phyloP scores from a whole-genome alignment of 1,140 invertebrate species.

The Saccostrea cuccullata region DNA sequence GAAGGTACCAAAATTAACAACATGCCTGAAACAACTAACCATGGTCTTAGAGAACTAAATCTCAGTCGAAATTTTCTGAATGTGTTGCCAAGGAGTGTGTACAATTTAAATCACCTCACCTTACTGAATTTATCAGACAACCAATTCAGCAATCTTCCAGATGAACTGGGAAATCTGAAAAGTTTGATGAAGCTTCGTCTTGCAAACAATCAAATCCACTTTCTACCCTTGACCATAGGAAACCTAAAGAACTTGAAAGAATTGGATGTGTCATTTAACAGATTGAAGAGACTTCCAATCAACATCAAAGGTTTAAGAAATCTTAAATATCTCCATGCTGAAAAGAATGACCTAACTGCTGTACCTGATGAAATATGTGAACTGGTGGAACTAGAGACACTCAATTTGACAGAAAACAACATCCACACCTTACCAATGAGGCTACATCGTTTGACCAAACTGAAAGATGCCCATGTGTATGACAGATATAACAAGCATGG shows the following conservation, averaged over 20 bases:
- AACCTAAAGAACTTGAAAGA: conserved; percentile 67
- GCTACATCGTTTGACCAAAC: conserved; percentile 69
- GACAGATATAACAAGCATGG: conserved; percentile 73
- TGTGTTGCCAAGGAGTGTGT: conserved; percentile 70
- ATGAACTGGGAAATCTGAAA: conserved; percentile 70
- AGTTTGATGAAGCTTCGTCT: conserved; percentile 71
- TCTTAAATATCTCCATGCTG: conserved; percentile 67
- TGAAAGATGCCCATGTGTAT: conserved; percentile 74
- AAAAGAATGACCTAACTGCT: conserved; percentile 70
- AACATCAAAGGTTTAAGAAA: conserved; percentile 69
- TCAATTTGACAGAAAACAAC: conserved; percentile 74
- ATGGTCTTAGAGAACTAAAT: conserved; percentile 72
- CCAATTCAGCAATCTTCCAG: conserved; percentile 68
- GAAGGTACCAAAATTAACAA: conserved; percentile 77
- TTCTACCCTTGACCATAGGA: conserved; percentile 70
- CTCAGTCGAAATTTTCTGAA: conserved; percentile 76
- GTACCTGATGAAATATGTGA: conserved; percentile 75
- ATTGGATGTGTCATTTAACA: conserved; percentile 70
- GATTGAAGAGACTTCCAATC: conserved; percentile 67
- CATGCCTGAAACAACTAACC: conserved; percentile 72
- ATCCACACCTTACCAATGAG: conserved; percentile 72
- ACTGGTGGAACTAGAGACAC: conserved; percentile 71
- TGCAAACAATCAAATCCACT: conserved; percentile 71
- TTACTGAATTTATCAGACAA: conserved; percentile 76
- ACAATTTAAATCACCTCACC: conserved; percentile 67